These are phyloP conservation scores for Hylia prasina DNA, from an alignment of 2,113 vertebrate genomes.

Conservation along the genomic window DNA sequence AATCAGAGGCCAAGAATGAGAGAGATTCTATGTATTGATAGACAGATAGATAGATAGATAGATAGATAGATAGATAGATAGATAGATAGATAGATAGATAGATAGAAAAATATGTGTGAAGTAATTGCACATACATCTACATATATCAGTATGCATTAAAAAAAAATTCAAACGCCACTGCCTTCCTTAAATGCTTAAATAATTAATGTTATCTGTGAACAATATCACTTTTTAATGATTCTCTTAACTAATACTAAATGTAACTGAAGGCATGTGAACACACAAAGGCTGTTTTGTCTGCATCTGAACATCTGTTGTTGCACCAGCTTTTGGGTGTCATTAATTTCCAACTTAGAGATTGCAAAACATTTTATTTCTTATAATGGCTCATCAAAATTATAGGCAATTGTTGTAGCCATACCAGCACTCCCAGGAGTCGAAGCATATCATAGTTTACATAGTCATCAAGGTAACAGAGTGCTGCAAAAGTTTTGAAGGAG, in stretches of 20 bases:
- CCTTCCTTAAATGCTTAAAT: not conserved
- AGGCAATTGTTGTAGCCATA: not conserved
- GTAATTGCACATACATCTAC: not conserved
- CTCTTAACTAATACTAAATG: not conserved
- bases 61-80: not conserved
- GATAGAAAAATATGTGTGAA: not conserved
- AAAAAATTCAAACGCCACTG: not conserved
- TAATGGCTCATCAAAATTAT: not conserved
- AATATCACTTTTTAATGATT: not conserved
- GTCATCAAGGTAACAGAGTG: not conserved
- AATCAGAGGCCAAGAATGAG: not conserved
- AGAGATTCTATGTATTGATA: not conserved
- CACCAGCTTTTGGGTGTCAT: not conserved
- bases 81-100: not conserved
- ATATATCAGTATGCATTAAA: not conserved
- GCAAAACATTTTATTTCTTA: constrained; percentile 6
- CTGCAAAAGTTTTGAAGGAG: not conserved
- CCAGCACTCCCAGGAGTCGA: not conserved
- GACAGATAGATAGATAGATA: not conserved
- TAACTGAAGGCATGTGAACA: not conserved
- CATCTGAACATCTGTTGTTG: constrained; percentile 10
- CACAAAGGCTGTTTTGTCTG: not conserved
- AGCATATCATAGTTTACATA: not conserved
- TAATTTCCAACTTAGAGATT: constrained; percentile 3
- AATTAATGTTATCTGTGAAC: not conserved